Evolutionary conservation across 2,113 vertebrate genomes (phyloP), one percentile per base, ranked within the genome.

Genomic region (Australoheros scitulus): DNA sequence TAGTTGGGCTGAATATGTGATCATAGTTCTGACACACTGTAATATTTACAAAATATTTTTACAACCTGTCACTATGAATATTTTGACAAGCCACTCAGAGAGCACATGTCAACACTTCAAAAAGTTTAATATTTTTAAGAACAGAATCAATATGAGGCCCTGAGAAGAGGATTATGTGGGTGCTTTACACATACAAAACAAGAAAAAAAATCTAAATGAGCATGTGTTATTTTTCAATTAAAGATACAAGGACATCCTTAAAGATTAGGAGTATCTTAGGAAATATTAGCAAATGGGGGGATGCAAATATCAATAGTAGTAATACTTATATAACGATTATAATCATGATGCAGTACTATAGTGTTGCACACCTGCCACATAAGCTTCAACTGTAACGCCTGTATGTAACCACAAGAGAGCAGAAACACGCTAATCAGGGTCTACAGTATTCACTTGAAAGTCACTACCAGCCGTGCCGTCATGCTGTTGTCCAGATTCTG

Each of bases 321-420:
- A 70, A 1, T 32, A n/a, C 26, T n/a, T 55, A 72, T 20, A 18
- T 72, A 47, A 34, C 17, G 29, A 50, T 72, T 18, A 34, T 3
- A 20, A 50, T 72, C 18, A 55, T 5, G 14, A 18, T 72, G 10
- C 41, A 50, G 24, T 70, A 47, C 47, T 26, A 29, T 50, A 50
- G 11, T 20, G 29, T 70, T 50, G 18, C 50, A 50, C 9, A 20
- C 24, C 26, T 55, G 26, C 11, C 11, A 72, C 68, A n/a, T 17
- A 61, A 65, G 11, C 32, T 79, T 26, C 10, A 24, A 34, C 59
- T 76, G 74, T 59, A 61, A 43, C 57, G 3, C 20, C 6, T 2
- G 36, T 0, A 2, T 20, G 2, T 2, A 10, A 22, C 81, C 92
- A 91, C 87, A 56, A 63, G 93, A 64, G 72, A 88, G 91, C 80